Conservation (phyloP, 2,113 vertebrate genomes). For the Benitochromis conjunctus region DNA sequence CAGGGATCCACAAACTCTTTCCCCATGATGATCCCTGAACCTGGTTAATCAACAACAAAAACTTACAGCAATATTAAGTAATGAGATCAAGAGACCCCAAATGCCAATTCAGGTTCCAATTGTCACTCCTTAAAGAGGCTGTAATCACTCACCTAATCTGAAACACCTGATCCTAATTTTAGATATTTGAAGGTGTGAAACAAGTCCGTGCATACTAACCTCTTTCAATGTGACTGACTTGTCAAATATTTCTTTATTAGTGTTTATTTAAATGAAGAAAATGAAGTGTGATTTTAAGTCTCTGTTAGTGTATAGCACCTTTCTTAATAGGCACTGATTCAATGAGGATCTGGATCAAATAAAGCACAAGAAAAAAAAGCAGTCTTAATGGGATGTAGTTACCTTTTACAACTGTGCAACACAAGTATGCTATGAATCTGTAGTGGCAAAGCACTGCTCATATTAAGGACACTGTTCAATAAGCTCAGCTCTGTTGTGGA, state of each 20-base stretch:
- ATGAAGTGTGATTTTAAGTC: background rate
- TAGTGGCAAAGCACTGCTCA: background rate
- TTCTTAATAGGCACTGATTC: background rate
- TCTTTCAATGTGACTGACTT: background rate
- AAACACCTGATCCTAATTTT: background rate
- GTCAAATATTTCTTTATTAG: background rate
- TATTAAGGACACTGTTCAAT: conserved; percentile 42
- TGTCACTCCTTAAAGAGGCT: background rate
- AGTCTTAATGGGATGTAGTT: background rate
- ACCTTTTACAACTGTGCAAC: background rate
- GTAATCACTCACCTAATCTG: background rate
- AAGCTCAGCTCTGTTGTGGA: conserved; percentile 49
- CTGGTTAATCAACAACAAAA: background rate
- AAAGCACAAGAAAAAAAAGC: background rate
- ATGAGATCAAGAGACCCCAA: background rate
- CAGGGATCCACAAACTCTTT: background rate
- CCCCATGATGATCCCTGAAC: background rate
- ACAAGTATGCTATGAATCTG: background rate
- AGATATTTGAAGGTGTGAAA: background rate
- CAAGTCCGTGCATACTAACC: background rate
- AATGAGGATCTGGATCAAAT: background rate
- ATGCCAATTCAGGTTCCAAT: background rate
- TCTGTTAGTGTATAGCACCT: background rate
- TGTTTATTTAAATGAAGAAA: background rate
- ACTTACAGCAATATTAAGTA: background rate